Base-by-base conservation (phyloP, 2,888 invertebrate genomes). In the Muschampia plurimacula region DNA sequence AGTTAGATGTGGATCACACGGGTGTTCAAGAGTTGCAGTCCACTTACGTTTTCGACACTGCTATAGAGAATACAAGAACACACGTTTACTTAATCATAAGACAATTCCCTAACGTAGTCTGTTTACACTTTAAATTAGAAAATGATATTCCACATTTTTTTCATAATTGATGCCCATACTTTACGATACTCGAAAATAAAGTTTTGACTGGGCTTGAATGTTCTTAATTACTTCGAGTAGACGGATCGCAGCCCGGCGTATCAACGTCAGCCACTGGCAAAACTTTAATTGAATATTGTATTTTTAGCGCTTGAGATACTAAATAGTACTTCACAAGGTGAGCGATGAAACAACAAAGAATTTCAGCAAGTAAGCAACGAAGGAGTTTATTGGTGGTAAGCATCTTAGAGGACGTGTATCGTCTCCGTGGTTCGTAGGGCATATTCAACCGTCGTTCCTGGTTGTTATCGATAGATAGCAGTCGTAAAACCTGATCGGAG, bases 281-380 rank as follows among this genome's bases (percentile, higher is more conserved):
- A 64, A 64, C 63, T 64, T 64, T 64, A 64, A 64, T 64, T 64
- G 44, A 64, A 64, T 64, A 64, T 22, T 63, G 9, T 55, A 55
- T 55, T 55, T 64, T 64, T 32, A 62, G 62, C 62, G 59, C 39
- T 62, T 62, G 9, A 9, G 22, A 55, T 13, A 59, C 8, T 62
- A 62, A 62, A 15, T 12, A 1, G 5, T 5, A 59, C 59, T 36
- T 59, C 12, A 59, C 13, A 28, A 32, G 32, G 28, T 12, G 12
- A 36, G 59, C 9, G 2, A 55, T 22, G 55, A 28, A 59, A 59
- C 28, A 59, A 28, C 6, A 13, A 59, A 59, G 1, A 13, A 32
- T 13, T 36, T 32, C 32, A 32, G 3, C 32, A 4, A 4, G 3
- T 4, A 1, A 32, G 32, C 4, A 32, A 22, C 1, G 1, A 22